Evolutionary conservation across 2,888 invertebrate genomes (phyloP), one percentile per base, ranked within the genome.

Genomic region (Drosophila neutralis): DNA sequence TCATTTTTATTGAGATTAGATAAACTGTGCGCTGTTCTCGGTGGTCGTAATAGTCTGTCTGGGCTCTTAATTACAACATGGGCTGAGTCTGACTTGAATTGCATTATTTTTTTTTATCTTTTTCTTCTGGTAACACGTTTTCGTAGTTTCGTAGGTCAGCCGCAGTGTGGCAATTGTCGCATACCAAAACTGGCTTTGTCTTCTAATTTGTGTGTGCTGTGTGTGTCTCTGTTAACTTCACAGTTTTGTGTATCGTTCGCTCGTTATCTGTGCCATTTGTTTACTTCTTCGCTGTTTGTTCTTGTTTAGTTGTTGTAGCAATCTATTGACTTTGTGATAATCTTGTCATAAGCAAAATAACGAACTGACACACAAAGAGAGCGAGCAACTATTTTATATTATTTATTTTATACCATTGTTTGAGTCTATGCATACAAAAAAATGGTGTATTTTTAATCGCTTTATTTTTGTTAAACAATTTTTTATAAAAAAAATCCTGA

Each of bases 271-370:
- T 69, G 69, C 36, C 57, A 73, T 81, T 78, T 76, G 63, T 70
- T 76, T 77, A 66, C 70, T 52, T 60, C 51, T 56, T 57, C 52
- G 69, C 57, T 74, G 77, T 74, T 75, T 72, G 64, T 67, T 83
- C 61, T 61, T 65, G 64, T 42, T 33, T 27, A 35, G 40, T 58
- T 57, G 53, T 42, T 24, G 27, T 24, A 6, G 40, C 40, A 38
- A 27, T 73, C 54, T 85, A 73, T 88, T 90, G 86, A 82, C 86
- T 61, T 74, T 80, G 40, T 80, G 85, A 85, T 90, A 85, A 82
- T 72, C 69, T 71, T 63, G 56, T 60, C 62, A 68, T 64, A 69
- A 69, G 57, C 60, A 74, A 65, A 78, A 57, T 66, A 64, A n/a
- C 63, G 62, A 52, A 54, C 40, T 29, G 51, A 58, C 49, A 61